Evolutionary conservation across 2,888 invertebrate species (phyloP), one percentile per base, ranked within the genome.

Genomic region (Drosophila limbata): DNA sequence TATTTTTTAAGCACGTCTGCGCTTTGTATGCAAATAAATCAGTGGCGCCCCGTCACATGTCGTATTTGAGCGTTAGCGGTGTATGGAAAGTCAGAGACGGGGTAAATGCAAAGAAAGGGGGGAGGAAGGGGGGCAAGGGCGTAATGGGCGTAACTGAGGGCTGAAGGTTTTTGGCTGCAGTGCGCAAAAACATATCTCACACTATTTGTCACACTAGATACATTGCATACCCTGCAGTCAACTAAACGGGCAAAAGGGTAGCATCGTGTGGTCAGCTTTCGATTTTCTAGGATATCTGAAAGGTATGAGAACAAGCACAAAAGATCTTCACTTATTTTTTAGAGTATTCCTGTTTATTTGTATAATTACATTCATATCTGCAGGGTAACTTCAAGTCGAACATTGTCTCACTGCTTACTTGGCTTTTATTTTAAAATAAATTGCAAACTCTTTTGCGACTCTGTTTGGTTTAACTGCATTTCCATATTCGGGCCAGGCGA

Each of bases 11-110:
- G 73, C 76, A 69, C 66, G 73, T 85, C 81, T 78, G 84, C 80
- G 89, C 90, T 88, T 90, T 87, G 87, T 83, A 90, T 80, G 89
- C 87, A 90, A 90, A 90, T 90, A 90, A 90, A 90, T 90, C 91
- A 91, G 83, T 45, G 78, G 75, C 69, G 74, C 73, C 78, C 79
- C 84, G 79, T 89, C 87, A 88, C 73, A 89, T 85, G 87, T 89
- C 87, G 83, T 79, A 75, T 67, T 75, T 63, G 53, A 62, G 40
- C 35, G 21, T 45, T 31, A 31, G 50, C 35, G 45, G 9, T 5
- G 39, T 37, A 19, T n/a, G 13, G n/a, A 15, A 10, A 25, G 3
- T 8, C 13, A 19, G 48, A 13, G 8, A 2, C n/a, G 21, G 35
- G 11, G 50, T 28, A 28, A 28, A 28, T 5, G 31, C 11, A 15